Evolutionary conservation across 2,113 vertebrate genomes (phyloP).

Genomic region (Callipepla squamata): DNA sequence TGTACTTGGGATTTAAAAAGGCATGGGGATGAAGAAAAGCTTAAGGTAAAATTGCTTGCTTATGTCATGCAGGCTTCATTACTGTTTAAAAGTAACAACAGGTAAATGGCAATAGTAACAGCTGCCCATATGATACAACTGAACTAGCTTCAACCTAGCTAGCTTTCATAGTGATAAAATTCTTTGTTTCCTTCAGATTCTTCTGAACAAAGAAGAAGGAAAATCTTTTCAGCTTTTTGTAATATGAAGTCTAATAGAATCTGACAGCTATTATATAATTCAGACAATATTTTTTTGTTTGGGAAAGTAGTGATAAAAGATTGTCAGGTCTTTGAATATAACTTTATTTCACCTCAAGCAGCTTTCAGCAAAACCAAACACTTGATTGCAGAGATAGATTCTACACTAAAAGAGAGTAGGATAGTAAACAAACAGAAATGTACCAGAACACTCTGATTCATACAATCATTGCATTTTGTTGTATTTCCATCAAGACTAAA

Average conservation of each 20-base stretch:
- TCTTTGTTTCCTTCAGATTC: neutral
- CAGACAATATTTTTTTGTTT: neutral
- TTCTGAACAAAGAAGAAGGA: neutral
- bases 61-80: neutral
- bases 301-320: neutral
- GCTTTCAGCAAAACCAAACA: neutral
- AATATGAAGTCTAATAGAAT: neutral
- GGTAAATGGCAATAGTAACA: neutral
- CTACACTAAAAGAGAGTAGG: neutral
- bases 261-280: neutral
- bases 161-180: neutral
- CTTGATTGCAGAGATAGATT: neutral
- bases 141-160: neutral
- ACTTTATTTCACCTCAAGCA: neutral
- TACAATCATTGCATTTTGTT: neutral
- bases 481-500: conserved; percentile 15
- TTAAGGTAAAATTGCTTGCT: neutral
- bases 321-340: neutral
- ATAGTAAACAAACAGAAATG: neutral
- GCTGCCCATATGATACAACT: neutral
- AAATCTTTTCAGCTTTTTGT: neutral
- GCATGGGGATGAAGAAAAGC: neutral
- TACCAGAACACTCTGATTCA: neutral
- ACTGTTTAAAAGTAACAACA: neutral
- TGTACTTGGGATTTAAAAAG: accelerated